Percentiles rank a stretch among this genome's conserved stretches.
These are phyloP conservation scores for Anticlea derivata DNA, from an alignment of 2,888 invertebrate genomes.

Conservation along the genomic window DNA sequence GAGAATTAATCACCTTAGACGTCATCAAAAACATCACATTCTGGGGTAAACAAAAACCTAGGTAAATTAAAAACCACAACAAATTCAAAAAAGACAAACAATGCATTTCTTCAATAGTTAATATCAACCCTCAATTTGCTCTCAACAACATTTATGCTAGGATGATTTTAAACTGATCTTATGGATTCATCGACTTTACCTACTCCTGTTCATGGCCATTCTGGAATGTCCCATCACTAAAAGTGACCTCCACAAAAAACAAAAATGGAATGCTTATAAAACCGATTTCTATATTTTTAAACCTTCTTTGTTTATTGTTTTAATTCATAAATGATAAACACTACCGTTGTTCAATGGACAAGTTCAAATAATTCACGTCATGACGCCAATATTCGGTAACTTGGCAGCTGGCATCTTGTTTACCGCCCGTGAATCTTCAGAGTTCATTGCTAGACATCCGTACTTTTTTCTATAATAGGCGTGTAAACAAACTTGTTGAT, in stretches of 20 bases:
- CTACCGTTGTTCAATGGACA: slow-evolving; percentile 21
- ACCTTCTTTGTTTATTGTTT: no score
- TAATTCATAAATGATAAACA: no score
- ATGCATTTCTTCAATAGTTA: no score
- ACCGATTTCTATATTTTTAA: neutral
- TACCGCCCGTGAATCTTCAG: slow-evolving; percentile 67
- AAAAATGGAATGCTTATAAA: neutral
- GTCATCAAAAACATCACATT: neutral
- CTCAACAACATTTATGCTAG: no score
- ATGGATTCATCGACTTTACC: slow-evolving; percentile 6
- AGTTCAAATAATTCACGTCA: slow-evolving; percentile 24
- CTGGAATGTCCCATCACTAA: slow-evolving; percentile 3
- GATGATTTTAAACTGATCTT: no score
- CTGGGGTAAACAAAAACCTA: neutral
- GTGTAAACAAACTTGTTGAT: slow-evolving; percentile 30
- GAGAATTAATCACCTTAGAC: neutral
- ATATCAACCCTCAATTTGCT: no score
- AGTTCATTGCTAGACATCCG: slow-evolving; percentile 63
- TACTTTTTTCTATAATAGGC: slow-evolving; percentile 32
- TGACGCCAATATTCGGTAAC: slow-evolving; percentile 57
- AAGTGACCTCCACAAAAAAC: no score
- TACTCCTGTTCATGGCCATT: neutral
- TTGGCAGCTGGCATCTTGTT: slow-evolving; percentile 64
- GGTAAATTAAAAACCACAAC: no score
- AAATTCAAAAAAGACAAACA: no score